phyloP scores from a whole-genome alignment of 2,888 invertebrate genomes.

The Siphlonurus alternatus region DNA sequence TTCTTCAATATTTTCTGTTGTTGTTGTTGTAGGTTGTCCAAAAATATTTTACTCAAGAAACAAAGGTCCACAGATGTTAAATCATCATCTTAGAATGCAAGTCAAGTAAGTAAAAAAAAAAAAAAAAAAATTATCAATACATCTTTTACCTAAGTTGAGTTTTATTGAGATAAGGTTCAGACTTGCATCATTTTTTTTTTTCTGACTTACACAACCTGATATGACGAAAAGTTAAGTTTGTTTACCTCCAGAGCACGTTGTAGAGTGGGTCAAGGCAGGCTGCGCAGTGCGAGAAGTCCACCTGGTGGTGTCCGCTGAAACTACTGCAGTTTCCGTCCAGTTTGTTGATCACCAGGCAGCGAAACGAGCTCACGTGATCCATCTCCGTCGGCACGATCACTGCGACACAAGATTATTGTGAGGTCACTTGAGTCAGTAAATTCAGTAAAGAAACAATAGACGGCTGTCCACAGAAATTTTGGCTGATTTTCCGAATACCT shows the following conservation, averaged over 20 bases:
- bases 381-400: slow-evolving; percentile 69
- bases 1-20: no score
- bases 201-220: neutral
- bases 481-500: no score
- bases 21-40: no score
- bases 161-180: neutral
- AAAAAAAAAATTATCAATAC: no score
- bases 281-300: slow-evolving; percentile 61
- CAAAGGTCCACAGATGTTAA: no score
- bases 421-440: slow-evolving; percentile 8
- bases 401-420: slow-evolving; percentile 22
- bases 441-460: slow-evolving; percentile 7
- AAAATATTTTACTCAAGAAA: no score
- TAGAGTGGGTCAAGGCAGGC: slow-evolving; percentile 81
- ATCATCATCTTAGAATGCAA: no score
- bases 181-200: neutral
- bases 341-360: slow-evolving; percentile 78
- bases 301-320: slow-evolving; percentile 67
- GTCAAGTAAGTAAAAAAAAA: no score
- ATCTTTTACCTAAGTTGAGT: no score
- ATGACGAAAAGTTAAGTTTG: neutral
- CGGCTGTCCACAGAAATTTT: no score
- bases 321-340: slow-evolving; percentile 74
- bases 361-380: slow-evolving; percentile 54
- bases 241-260: slow-evolving; percentile 84